Conservation (phyloP, 2,888 invertebrate genomes). For the Disparrhopalites patrizii region DNA sequence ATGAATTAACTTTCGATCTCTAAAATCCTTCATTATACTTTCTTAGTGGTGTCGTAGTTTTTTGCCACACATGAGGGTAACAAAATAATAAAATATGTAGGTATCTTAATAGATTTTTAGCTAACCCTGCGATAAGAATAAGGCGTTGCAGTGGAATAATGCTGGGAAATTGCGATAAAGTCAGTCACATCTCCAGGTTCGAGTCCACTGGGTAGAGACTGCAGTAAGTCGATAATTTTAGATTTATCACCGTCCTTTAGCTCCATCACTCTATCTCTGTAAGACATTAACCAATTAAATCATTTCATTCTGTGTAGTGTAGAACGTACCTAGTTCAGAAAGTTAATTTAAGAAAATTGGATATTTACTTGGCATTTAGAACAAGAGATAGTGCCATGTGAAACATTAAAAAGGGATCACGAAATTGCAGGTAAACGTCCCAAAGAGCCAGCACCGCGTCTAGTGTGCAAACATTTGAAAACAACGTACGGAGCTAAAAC, state of each 20-base stretch:
- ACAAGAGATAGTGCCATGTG: slow-evolving; percentile 92
- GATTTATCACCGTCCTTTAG: slow-evolving; percentile 55
- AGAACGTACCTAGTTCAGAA: neutral
- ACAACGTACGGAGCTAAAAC: slow-evolving; percentile 72
- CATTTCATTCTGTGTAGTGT: neutral
- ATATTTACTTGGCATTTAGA: slow-evolving; percentile 72
- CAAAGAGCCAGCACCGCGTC: slow-evolving; percentile 88
- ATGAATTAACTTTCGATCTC: neutral
- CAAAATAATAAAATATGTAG: neutral
- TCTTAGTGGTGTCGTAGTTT: too few species aligned
- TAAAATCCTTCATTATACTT: too few species aligned
- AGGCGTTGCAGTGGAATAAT: slow-evolving; percentile 90
- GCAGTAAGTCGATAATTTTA: slow-evolving; percentile 33
- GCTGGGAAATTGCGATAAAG: slow-evolving; percentile 94
- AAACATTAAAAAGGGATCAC: slow-evolving; percentile 93
- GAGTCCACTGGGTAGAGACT: slow-evolving; percentile 67
- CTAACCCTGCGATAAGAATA: slow-evolving; percentile 78
- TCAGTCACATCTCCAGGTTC: slow-evolving; percentile 93
- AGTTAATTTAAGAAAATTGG: neutral
- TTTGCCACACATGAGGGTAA: neutral
- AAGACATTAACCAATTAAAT: slow-evolving; percentile 13
- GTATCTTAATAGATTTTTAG: slow-evolving; percentile 18
- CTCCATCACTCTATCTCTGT: slow-evolving; percentile 71
- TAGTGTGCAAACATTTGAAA: slow-evolving; percentile 79
- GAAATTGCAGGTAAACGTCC: slow-evolving; percentile 94